Conservation (phyloP, 1,140 invertebrate species). For the Pseudobourletiella spinata region DNA sequence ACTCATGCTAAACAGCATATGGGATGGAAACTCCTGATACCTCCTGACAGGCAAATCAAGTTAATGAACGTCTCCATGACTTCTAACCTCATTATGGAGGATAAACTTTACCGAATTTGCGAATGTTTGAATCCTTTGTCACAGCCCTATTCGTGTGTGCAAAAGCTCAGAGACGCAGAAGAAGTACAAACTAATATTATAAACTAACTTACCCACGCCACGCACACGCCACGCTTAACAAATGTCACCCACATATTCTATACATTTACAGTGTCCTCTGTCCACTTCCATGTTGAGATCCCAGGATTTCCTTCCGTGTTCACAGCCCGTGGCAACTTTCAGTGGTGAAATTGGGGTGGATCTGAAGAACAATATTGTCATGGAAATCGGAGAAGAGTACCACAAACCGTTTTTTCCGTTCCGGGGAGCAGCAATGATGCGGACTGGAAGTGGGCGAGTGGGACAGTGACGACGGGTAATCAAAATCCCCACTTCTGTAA, state of each 20-base stretch:
- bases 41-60: too few relatives aligned
- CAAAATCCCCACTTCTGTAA: neutral
- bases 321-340: neutral
- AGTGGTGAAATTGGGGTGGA: neutral
- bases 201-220: neutral
- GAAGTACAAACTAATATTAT: neutral
- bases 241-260: neutral
- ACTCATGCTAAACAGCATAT: too few relatives aligned
- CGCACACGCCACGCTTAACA: neutral
- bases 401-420: neutral
- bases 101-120: too few relatives aligned
- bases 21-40: too few relatives aligned
- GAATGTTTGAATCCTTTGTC: too few relatives aligned
- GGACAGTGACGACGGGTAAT: neutral
- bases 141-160: neutral
- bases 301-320: neutral
- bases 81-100: too few relatives aligned
- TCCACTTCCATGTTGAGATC: too few relatives aligned
- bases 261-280: too few relatives aligned
- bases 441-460: too few relatives aligned
- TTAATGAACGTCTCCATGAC: too few relatives aligned
- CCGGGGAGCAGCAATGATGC: neutral
- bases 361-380: conserved; percentile 5
- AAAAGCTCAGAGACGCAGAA: neutral
- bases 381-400: conserved; percentile 2